Conservation (phyloP, 1,140 invertebrate species). For the Bacillus rossius region DNA sequence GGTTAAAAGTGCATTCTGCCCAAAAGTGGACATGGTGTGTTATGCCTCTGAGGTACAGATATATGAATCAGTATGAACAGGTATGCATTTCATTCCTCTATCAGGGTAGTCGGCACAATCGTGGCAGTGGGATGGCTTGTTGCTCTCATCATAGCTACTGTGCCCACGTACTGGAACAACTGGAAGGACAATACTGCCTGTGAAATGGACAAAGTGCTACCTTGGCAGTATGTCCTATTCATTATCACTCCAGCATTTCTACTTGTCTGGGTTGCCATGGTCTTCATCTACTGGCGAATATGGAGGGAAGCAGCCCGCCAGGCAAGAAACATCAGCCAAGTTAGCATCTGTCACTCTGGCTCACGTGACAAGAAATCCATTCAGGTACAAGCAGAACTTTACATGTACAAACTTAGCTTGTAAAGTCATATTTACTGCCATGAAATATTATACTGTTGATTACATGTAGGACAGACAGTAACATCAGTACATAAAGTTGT, state of each 20-base stretch:
- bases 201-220: slow-evolving; percentile 38
- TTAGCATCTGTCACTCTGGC: no score
- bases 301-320: slow-evolving; percentile 64
- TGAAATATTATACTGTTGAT: not conserved
- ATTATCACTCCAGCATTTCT: slow-evolving; percentile 61
- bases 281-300: slow-evolving; percentile 66
- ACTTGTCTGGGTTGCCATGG: slow-evolving; percentile 62
- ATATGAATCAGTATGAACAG: no score
- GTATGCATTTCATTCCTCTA: no score
- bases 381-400: slow-evolving; percentile 42
- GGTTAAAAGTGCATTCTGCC: no score
- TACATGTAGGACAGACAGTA: no score
- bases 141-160: slow-evolving; percentile 53
- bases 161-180: slow-evolving; percentile 67
- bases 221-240: slow-evolving; percentile 54
- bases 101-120: slow-evolving; percentile 46
- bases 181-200: slow-evolving; percentile 42
- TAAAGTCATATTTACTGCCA: not conserved
- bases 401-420: not conserved
- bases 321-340: slow-evolving; percentile 36
- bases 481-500: no score
- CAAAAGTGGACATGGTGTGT: no score
- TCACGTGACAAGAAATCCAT: slow-evolving; percentile 49
- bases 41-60: no score
- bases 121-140: slow-evolving; percentile 57